Evolutionary conservation across 1,140 invertebrate genomes (phyloP), one percentile per base, ranked within the genome.

Genomic region (Amyelois transitella): DNA sequence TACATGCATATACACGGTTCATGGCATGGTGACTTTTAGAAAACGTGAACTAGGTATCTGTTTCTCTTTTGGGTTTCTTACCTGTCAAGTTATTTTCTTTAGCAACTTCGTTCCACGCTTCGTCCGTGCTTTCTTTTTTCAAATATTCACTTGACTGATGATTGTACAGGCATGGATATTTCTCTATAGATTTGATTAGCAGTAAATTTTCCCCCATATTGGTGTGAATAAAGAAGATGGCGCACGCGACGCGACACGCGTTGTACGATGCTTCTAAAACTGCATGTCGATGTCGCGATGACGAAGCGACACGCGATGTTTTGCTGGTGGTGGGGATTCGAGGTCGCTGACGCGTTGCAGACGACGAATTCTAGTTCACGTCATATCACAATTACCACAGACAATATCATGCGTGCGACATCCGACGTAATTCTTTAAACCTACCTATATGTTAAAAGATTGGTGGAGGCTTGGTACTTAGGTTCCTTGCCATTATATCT

Each of bases 81-180:
- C 62, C 62, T 25, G 58, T 25, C n/a, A 58, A 10, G 38, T 48
- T 47, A 44, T 55, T 65, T 50, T 65, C 53, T 20, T 50, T 55
- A 4, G 63, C 48, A 10, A 65, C 55, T 53, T 62, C 63, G n/a
- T 32, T 61, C 63, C 63, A 65, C 12, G 63, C 59, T 53, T 25
- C 58, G 4, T 65, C 63, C 7, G 55, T 58, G 12, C 55, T 18
- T 32, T 65, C 63, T 43, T 62, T 65, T 52, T 58, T 62, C 19
- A 50, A 20, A 22, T 62, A 65, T 21, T 61, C 63, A n/a, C 1
- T n/a, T 6, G 55, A 51, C 43, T 45, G 55, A 38, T 47, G 32
- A 47, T 61, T 58, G 20, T 65, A 62, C 17, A 65, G 28, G 38
- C 59, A 65, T 20, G 55, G 59, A 58, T 44, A 62, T 19, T 58